A percentile compares a stretch with the other conserved stretches of the same genome.
These are phyloP conservation scores for Andinoacara biseriatus DNA, from an alignment of 2,113 vertebrate genomes.

Conservation along the genomic window DNA sequence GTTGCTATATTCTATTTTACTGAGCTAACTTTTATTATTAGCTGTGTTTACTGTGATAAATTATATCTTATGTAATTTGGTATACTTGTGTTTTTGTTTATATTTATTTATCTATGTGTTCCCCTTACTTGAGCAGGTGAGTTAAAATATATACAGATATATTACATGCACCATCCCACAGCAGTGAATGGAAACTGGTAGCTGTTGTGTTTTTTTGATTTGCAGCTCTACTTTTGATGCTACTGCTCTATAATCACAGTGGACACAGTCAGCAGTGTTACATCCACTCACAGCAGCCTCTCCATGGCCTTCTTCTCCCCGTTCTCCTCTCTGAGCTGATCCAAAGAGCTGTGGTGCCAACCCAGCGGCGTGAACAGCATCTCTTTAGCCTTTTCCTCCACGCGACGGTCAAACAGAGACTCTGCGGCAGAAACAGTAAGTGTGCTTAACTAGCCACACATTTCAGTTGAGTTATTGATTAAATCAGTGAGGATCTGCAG, in stretches of 20 bases:
- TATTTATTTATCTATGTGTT: background rate
- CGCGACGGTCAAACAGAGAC: conserved; percentile 94
- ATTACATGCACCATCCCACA: background rate
- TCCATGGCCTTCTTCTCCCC: conserved; percentile 99
- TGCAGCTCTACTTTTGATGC: background rate
- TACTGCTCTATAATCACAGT: background rate
- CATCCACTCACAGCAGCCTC: conserved; percentile 90
- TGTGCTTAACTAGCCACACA: background rate
- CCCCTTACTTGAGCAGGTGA: background rate
- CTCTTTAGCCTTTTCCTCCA: conserved; percentile 97
- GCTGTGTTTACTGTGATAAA: background rate
- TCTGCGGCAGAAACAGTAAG: conserved; percentile 66
- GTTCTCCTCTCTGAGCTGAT: conserved; percentile 96
- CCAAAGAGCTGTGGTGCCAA: conserved; percentile 97
- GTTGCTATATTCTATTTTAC: too few relatives aligned
- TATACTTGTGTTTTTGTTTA: background rate
- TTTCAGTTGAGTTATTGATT: background rate
- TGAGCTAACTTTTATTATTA: too few relatives aligned
- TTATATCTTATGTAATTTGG: background rate
- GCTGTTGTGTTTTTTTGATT: background rate
- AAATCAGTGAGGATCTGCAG: background rate
- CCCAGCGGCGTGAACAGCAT: conserved; percentile 94
- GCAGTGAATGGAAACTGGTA: background rate
- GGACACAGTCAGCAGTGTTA: background rate
- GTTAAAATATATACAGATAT: background rate